phyloP scores from a whole-genome alignment of 2,113 vertebrate genomes.

The Girardinichthys multiradiatus region DNA sequence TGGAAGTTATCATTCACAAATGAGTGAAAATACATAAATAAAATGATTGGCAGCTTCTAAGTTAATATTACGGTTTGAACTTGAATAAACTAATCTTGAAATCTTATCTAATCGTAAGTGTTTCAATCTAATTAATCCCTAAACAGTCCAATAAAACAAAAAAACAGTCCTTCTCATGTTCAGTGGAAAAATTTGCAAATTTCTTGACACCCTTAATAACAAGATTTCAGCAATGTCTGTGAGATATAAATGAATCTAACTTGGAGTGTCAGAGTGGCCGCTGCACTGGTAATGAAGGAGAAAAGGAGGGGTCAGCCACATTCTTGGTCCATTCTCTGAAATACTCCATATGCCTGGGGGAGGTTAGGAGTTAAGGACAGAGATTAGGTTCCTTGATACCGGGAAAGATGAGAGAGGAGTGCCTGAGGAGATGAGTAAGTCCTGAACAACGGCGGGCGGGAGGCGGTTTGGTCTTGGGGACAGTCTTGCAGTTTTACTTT shows the following conservation, averaged over 20 bases:
- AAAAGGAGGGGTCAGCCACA: conserved; percentile 50
- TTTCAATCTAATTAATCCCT: conserved; percentile 5
- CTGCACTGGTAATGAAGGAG: conserved; percentile 26
- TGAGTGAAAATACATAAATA: not conserved
- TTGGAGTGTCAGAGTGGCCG: conserved; percentile 1
- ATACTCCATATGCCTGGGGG: conserved; percentile 61
- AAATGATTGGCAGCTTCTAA: not conserved
- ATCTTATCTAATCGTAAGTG: conserved; percentile 14
- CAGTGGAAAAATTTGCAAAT: not conserved
- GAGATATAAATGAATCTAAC: conserved; percentile 16
- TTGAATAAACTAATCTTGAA: conserved; percentile 7
- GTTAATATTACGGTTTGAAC: not conserved
- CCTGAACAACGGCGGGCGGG: conserved; percentile 43
- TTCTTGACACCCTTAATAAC: conserved; percentile 14
- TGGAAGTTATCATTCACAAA: conserved; percentile 27
- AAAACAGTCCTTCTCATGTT: not conserved
- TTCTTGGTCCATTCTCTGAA: conserved; percentile 69
- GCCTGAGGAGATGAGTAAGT: conserved; percentile 44
- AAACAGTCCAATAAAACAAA: not conserved
- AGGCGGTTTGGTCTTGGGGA: conserved; percentile 13
- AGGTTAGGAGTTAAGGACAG: conserved; percentile 59
- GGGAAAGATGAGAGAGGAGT: conserved; percentile 63
- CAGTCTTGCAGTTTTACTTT: conserved; percentile 23
- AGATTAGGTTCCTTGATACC: conserved; percentile 75
- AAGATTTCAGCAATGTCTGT: conserved; percentile 13